Conservation (phyloP, 2,888 invertebrate species). For the Spodoptera picta region DNA sequence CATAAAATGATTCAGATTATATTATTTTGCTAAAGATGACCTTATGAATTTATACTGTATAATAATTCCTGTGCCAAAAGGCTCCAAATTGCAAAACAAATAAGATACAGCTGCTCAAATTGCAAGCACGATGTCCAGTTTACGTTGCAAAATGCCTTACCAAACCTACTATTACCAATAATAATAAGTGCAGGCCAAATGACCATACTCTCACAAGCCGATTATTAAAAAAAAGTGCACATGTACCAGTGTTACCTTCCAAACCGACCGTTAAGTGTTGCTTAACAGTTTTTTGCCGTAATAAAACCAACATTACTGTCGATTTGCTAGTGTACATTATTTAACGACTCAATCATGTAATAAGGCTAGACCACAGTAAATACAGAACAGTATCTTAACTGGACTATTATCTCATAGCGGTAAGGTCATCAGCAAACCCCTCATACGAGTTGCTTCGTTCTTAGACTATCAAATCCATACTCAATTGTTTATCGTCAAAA, state of each 20-base stretch:
- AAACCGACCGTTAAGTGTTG: conserved; percentile 46
- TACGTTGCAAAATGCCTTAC: conserved; percentile 10
- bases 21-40: too few species aligned
- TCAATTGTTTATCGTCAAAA: too few species aligned
- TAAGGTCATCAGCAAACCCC: too few species aligned
- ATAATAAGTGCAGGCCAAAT: conserved; percentile 31
- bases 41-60: too few species aligned
- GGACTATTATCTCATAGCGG: too few species aligned
- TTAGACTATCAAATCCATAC: too few species aligned
- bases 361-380: conserved; percentile 45
- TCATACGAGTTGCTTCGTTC: too few species aligned
- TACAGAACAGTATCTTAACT: too few species aligned
- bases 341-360: conserved; percentile 60
- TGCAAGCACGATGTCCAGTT: not conserved
- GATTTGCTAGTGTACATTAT: conserved; percentile 57
- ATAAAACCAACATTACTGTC: conserved; percentile 64
- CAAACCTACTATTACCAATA: conserved; percentile 23
- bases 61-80: not conserved
- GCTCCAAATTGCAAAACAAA: conserved; percentile 10
- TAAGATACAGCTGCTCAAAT: conserved; percentile 6
- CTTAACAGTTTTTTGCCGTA: conserved; percentile 64
- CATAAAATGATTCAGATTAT: not conserved
- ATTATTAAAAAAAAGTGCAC: conserved; percentile 30
- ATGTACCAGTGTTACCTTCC: conserved; percentile 37
- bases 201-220: conserved; percentile 28